These are phyloP conservation scores for Eulithis testata DNA, from an alignment of 2,888 invertebrate species.

Conservation along the genomic window DNA sequence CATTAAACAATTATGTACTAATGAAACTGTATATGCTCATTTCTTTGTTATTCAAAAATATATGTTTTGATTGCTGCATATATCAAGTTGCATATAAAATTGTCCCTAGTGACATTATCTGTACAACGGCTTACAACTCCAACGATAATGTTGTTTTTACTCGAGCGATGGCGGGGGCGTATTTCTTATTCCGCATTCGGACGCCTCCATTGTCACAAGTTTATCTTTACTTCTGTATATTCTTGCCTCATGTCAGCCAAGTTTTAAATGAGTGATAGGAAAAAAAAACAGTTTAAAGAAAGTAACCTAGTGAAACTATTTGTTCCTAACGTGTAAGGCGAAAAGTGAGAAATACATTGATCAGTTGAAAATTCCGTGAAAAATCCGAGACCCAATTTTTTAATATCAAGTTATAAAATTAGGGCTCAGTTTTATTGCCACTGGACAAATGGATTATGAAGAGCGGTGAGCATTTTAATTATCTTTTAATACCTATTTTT, in stretches of 20 bases:
- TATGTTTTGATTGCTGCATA: too few relatives aligned
- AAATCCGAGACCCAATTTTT: background rate
- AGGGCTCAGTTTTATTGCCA: too few relatives aligned
- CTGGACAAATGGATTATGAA: too few relatives aligned
- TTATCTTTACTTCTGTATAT: background rate
- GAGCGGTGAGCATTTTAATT: too few relatives aligned
- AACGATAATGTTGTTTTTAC: slow-evolving; percentile 22
- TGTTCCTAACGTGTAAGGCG: background rate
- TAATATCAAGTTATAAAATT: too few relatives aligned
- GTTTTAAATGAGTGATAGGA: background rate
- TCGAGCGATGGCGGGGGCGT: slow-evolving; percentile 10
- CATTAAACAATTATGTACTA: too few relatives aligned
- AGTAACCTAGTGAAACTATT: background rate
- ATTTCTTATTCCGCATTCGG: slow-evolving; percentile 20
- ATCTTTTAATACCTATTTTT: too few relatives aligned
- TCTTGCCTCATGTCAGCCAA: too few relatives aligned
- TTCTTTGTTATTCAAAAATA: too few relatives aligned
- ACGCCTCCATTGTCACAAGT: background rate
- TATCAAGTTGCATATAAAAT: background rate
- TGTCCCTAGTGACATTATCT: slow-evolving; percentile 10
- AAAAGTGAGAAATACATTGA: background rate
- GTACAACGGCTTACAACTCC: slow-evolving; percentile 4
- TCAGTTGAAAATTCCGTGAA: background rate
- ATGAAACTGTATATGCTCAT: too few relatives aligned
- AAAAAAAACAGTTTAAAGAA: background rate